These are phyloP conservation scores for Hymenopus coronatus DNA, from an alignment of 2,888 invertebrate species.

Conservation along the genomic window DNA sequence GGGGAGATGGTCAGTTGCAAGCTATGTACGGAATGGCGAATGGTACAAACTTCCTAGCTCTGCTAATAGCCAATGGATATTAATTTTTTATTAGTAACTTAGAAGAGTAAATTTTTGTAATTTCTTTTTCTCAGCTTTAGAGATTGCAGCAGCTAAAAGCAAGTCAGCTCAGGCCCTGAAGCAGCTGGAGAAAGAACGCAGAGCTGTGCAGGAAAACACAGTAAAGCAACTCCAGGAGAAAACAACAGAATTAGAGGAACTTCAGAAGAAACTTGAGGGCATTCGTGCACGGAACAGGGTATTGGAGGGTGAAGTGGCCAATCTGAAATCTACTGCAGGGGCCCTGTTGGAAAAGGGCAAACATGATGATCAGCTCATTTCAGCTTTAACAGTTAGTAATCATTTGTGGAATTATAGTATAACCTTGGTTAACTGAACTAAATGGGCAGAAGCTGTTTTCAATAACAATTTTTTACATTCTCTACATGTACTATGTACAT, in stretches of 20 bases:
- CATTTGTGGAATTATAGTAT: not conserved
- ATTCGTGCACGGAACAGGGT: slow-evolving; percentile 66
- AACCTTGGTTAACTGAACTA: no score
- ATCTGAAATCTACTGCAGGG: slow-evolving; percentile 57
- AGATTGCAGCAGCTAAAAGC: slow-evolving; percentile 39
- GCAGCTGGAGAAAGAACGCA: slow-evolving; percentile 26
- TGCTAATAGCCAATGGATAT: no score
- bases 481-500: no score
- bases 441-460: no score
- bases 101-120: no score
- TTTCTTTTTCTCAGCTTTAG: not conserved
- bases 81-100: no score
- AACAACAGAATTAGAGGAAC: slow-evolving; percentile 32
- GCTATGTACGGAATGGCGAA: no score
- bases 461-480: no score
- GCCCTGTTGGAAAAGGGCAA: slow-evolving; percentile 61
- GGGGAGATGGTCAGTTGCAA: no score
- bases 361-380: slow-evolving; percentile 61
- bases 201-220: slow-evolving; percentile 22
- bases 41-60: no score
- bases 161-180: slow-evolving; percentile 22
- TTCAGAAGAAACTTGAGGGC: slow-evolving; percentile 56
- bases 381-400: slow-evolving; percentile 56
- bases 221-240: slow-evolving; percentile 27
- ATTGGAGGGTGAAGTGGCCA: slow-evolving; percentile 61